A percentile compares a stretch with the other conserved stretches of the same genome.
Evolutionary conservation across 2,888 invertebrate genomes (phyloP).

Genomic region (Drosophila infuscata): DNA sequence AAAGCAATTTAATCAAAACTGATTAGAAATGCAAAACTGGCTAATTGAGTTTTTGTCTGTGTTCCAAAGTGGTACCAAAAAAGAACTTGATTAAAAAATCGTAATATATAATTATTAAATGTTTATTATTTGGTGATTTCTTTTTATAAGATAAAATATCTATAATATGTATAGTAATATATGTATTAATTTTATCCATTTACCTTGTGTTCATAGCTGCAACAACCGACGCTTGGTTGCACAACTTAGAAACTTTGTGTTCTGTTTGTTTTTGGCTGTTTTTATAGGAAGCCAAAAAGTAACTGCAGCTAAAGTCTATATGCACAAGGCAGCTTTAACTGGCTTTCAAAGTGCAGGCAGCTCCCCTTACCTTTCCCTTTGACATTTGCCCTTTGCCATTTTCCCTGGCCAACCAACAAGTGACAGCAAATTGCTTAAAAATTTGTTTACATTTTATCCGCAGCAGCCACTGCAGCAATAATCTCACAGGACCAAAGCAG

Average conservation of each 20-base stretch:
- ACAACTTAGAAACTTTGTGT: not conserved
- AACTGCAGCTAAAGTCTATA: constrained; percentile 29
- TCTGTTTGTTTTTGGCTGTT: constrained; percentile 2
- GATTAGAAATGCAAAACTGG: not conserved
- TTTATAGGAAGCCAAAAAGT: constrained; percentile 10
- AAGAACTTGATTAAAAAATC: not conserved
- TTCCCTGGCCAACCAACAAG: constrained; percentile 44
- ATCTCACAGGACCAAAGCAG: constrained; percentile 14
- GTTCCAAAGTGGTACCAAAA: too few species aligned
- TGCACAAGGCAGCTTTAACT: constrained; percentile 23
- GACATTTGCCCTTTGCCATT: not conserved
- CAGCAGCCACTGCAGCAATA: constrained; percentile 19
- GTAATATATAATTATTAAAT: not conserved
- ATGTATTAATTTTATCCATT: too few species aligned
- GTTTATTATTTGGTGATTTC: not conserved
- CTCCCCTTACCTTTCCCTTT: not conserved
- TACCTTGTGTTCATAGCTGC: not conserved
- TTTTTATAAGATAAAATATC: not conserved
- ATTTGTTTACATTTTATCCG: constrained; percentile 66
- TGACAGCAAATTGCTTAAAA: constrained; percentile 72
- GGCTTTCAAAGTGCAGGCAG: not conserved
- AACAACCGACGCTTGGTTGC: too few species aligned
- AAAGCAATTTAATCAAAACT: constrained; percentile 17
- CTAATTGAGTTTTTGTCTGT: not conserved
- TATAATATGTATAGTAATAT: not conserved